Evolutionary conservation across 1,140 invertebrate species (phyloP).

Genomic region (Dufourea novaeangliae): DNA sequence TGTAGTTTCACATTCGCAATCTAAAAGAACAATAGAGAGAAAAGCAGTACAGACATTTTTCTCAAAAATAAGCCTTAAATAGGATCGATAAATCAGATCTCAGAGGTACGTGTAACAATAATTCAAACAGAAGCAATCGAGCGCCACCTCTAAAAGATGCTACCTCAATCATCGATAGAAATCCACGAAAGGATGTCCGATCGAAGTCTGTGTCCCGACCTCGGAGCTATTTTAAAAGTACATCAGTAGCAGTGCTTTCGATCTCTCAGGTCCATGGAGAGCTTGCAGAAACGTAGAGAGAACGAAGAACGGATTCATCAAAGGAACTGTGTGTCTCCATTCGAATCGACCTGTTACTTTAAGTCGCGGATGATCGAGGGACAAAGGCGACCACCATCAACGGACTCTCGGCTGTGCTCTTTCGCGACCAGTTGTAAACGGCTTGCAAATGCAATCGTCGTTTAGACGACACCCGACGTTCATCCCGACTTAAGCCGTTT

Average conservation of each 20-base stretch:
- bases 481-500: conserved; percentile 17
- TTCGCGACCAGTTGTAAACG: too few species aligned
- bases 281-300: neutral
- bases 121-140: too few species aligned
- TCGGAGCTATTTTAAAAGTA: conserved; percentile 76
- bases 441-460: neutral
- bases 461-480: conserved; percentile 8
- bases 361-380: conserved; percentile 10
- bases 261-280: conserved; percentile 32
- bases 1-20: too few species aligned
- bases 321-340: conserved; percentile 25
- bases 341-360: conserved; percentile 36
- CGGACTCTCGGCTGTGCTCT: too few species aligned
- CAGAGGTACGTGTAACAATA: too few species aligned
- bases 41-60: too few species aligned
- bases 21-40: too few species aligned
- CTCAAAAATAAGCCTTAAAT: too few species aligned
- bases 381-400: too few species aligned
- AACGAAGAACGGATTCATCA: conserved; percentile 45
- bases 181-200: conserved; percentile 19
- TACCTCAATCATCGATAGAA: conserved; percentile 17
- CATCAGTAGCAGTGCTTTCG: conserved; percentile 21
- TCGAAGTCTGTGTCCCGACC: conserved; percentile 59
- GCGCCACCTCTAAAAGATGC: too few species aligned
- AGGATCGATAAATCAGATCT: too few species aligned